phyloP scores from a whole-genome alignment of 2,888 invertebrate genomes.

The Ashinkailepas kermadecensis region DNA sequence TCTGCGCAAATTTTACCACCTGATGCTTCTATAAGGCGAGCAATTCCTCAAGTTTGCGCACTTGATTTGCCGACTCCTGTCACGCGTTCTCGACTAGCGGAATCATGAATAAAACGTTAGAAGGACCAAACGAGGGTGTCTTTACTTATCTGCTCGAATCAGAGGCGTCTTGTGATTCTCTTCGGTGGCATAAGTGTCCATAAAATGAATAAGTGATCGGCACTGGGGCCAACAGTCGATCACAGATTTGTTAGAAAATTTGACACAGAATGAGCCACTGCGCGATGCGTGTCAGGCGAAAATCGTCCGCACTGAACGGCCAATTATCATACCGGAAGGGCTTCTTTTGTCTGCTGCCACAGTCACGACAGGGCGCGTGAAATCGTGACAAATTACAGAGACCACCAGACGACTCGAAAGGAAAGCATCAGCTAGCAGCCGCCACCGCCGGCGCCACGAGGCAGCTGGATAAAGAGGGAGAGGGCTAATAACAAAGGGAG shows the following conservation, averaged over 20 bases:
- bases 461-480: neutral
- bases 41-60: neutral
- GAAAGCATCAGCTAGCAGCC: neutral
- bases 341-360: slow-evolving; percentile 5
- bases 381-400: neutral
- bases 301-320: slow-evolving; percentile 6
- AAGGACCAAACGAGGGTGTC: neutral
- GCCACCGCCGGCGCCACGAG: neutral
- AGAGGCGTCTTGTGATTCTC: neutral
- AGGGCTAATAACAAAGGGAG: neutral
- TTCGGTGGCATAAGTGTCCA: neutral
- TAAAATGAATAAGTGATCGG: slow-evolving; percentile 8
- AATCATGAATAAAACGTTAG: neutral
- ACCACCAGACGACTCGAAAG: neutral
- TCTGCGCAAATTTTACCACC: too few species aligned
- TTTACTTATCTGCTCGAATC: neutral
- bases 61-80: neutral
- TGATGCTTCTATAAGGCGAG: neutral
- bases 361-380: neutral
- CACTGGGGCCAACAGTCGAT: neutral
- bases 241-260: neutral
- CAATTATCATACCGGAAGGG: slow-evolving; percentile 13
- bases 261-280: neutral
- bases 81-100: neutral
- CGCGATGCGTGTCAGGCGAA: neutral